A percentile compares a stretch with the other conserved stretches of the same genome.
phyloP scores from a whole-genome alignment of 2,797 vertebrate species.

The Malacoraja senta region DNA sequence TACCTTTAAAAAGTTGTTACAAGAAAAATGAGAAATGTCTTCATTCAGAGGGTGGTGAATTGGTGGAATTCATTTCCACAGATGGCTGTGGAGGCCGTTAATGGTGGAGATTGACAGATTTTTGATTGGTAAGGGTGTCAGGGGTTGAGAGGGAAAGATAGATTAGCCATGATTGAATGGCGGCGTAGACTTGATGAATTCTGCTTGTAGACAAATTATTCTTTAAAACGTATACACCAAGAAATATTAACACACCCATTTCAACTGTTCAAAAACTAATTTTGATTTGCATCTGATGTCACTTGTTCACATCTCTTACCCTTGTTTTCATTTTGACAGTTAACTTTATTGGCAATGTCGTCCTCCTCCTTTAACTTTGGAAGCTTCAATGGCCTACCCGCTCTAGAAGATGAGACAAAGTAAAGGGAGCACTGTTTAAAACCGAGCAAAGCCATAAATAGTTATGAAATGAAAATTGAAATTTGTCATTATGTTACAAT shows the following conservation, averaged over 20 bases:
- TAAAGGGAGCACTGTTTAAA: background rate
- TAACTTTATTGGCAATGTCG: slow-evolving; percentile 57
- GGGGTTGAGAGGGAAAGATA: too few relatives aligned
- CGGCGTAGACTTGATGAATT: too few relatives aligned
- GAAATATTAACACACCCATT: background rate
- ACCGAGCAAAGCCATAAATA: background rate
- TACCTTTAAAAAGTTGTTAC: too few relatives aligned
- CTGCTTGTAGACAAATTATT: background rate
- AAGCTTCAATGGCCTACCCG: slow-evolving; percentile 58
- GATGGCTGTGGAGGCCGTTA: too few relatives aligned
- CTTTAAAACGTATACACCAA: background rate
- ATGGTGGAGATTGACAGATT: too few relatives aligned
- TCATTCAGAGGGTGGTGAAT: too few relatives aligned
- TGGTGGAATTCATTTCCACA: too few relatives aligned
- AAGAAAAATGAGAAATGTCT: too few relatives aligned
- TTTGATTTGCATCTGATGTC: background rate
- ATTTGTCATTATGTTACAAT: background rate
- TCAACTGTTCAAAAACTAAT: background rate
- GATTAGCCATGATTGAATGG: too few relatives aligned
- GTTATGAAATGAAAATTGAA: background rate
- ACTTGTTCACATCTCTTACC: slow-evolving; percentile 52
- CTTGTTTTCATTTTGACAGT: slow-evolving; percentile 61
- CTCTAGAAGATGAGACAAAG: slow-evolving; percentile 53
- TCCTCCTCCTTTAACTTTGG: slow-evolving; percentile 54
- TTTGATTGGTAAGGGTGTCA: too few relatives aligned